Conservation (phyloP, 2,888 invertebrate genomes). For the Drosophila prolongata region DNA sequence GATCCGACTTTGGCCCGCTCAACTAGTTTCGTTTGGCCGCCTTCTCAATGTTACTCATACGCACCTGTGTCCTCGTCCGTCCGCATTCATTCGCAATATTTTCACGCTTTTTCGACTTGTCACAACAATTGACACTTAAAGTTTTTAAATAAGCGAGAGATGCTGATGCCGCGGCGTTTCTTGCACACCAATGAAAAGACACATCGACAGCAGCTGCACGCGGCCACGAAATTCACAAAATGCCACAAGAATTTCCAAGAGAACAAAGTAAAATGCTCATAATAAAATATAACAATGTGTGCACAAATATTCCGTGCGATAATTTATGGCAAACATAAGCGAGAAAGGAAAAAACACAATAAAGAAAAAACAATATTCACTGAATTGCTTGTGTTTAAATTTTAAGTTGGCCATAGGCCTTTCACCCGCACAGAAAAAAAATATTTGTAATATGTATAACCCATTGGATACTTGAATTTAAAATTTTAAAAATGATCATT, state of each 20-base stretch:
- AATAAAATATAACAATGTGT: constrained; percentile 55
- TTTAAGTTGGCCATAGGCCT: constrained; percentile 15
- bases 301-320: constrained; percentile 69
- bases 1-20: constrained; percentile 37
- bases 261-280: constrained; percentile 68
- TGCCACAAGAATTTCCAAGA: constrained; percentile 43
- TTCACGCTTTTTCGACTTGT: constrained; percentile 73
- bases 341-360: constrained; percentile 33
- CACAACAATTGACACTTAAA: constrained; percentile 80
- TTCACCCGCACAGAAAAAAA: not conserved
- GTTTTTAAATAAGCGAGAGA: constrained; percentile 66
- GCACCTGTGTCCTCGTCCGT: constrained; percentile 67
- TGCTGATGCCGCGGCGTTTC: constrained; percentile 25
- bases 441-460: no score
- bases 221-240: constrained; percentile 35
- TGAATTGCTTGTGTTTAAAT: constrained; percentile 20
- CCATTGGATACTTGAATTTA: no score
- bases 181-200: constrained; percentile 62
- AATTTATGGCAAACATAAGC: constrained; percentile 73
- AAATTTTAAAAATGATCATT: no score
- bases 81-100: constrained; percentile 76
- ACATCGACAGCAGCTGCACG: constrained; percentile 78
- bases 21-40: constrained; percentile 73
- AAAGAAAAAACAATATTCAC: constrained; percentile 21
- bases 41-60: constrained; percentile 77